Conservation (phyloP, 2,113 vertebrate species). For the Mastomys coucha region DNA sequence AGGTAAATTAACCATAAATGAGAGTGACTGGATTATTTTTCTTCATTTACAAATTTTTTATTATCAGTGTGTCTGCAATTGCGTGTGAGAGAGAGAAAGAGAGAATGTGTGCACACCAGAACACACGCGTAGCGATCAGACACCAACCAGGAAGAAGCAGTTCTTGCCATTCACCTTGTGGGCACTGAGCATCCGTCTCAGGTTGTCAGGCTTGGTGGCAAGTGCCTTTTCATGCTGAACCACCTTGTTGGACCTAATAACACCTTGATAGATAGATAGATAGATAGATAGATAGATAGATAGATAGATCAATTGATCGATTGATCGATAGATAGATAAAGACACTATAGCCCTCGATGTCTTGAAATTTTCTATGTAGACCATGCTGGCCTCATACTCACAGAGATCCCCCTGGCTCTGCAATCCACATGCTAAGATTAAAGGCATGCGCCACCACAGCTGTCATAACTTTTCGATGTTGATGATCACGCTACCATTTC, state of each 20-base stretch:
- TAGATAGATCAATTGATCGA: too few relatives aligned
- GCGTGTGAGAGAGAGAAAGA: neutral
- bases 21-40: neutral
- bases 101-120: neutral
- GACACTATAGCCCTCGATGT: neutral
- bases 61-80: neutral
- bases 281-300: too few relatives aligned
- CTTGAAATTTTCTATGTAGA: neutral
- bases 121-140: neutral
- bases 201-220: neutral
- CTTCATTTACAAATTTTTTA: neutral
- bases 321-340: neutral
- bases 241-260: neutral
- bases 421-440: too few relatives aligned
- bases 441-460: neutral
- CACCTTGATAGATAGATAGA: too few relatives aligned
- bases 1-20: neutral
- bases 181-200: neutral
- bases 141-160: neutral
- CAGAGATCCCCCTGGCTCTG: neutral
- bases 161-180: neutral
- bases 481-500: constrained; percentile 32
- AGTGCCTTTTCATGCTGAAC: neutral
- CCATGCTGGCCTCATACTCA: neutral
- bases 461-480: neutral